A percentile compares a stretch with the other conserved stretches of the same genome.
Evolutionary conservation across 1,140 invertebrate genomes (phyloP).

Genomic region (Calliopsis andreniformis): DNA sequence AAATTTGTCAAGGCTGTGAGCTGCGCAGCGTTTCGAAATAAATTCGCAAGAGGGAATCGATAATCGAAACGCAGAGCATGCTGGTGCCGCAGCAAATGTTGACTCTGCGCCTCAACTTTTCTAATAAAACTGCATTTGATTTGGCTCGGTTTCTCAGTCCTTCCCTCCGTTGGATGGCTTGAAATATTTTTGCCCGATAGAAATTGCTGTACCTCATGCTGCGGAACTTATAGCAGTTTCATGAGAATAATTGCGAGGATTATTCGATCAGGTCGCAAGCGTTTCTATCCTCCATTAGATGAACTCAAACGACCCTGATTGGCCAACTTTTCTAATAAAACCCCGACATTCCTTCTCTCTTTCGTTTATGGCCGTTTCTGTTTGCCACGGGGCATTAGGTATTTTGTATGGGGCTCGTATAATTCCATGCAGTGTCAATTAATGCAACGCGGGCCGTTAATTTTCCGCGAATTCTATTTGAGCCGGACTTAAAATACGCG

Average conservation of each 20-base stretch:
- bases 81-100: slow-evolving; percentile 6
- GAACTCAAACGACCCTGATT: background rate
- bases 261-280: background rate
- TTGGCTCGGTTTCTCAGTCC: background rate
- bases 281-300: background rate
- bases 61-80: slow-evolving; percentile 7
- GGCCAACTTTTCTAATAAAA: background rate
- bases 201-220: too few relatives aligned
- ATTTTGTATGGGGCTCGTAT: background rate
- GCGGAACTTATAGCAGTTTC: background rate
- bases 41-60: slow-evolving; percentile 39
- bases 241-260: background rate
- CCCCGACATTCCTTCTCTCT: background rate
- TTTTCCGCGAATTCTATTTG: background rate
- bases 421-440: background rate
- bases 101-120: slow-evolving; percentile 36
- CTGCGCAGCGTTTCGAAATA: slow-evolving; percentile 1
- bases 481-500: background rate
- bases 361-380: background rate
- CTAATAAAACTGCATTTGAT: slow-evolving; percentile 46
- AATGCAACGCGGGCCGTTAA: background rate
- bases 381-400: background rate
- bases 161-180: background rate
- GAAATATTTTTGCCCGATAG: background rate
- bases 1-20: background rate